Evolutionary conservation across 2,888 invertebrate species (phyloP).

Genomic region (Celastrina argiolus): DNA sequence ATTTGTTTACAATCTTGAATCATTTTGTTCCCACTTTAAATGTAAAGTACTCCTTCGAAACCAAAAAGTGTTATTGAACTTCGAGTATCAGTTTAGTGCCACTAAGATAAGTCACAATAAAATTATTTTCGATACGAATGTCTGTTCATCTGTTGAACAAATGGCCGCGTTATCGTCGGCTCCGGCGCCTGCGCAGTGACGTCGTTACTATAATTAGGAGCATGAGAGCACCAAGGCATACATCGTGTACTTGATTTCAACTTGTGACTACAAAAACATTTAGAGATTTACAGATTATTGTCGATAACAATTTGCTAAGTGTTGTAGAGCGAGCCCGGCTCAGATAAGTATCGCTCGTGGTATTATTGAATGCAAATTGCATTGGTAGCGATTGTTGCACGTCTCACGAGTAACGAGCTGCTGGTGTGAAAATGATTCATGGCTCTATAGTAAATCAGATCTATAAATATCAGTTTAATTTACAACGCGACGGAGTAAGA

Average conservation of each 20-base stretch:
- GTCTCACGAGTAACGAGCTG: conserved; percentile 22
- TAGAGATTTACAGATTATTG: conserved; percentile 60
- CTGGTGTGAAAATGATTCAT: conserved; percentile 24
- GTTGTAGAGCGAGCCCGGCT: conserved; percentile 61
- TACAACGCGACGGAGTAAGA: background rate
- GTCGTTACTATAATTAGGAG: conserved; percentile 47
- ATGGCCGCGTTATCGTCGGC: conserved; percentile 55
- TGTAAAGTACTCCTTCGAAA: background rate
- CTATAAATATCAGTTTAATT: conserved; percentile 6
- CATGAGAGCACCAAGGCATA: conserved; percentile 31
- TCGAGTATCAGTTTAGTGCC: background rate
- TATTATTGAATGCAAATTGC: conserved; percentile 68
- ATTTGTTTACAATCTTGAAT: background rate
- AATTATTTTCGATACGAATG: conserved; percentile 28
- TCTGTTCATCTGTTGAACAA: conserved; percentile 65
- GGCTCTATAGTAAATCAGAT: conserved; percentile 13
- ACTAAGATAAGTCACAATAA: conserved; percentile 15
- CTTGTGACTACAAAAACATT: no score
- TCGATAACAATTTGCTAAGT: conserved; percentile 70
- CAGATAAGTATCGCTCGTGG: conserved; percentile 62
- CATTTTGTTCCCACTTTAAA: background rate
- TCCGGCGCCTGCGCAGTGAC: conserved; percentile 59
- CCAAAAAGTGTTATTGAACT: conserved; percentile 9
- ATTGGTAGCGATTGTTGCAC: conserved; percentile 15
- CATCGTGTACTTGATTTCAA: conserved; percentile 16